Conservation (phyloP, 2,888 invertebrate species). For the Aproaerema taeniolella region DNA sequence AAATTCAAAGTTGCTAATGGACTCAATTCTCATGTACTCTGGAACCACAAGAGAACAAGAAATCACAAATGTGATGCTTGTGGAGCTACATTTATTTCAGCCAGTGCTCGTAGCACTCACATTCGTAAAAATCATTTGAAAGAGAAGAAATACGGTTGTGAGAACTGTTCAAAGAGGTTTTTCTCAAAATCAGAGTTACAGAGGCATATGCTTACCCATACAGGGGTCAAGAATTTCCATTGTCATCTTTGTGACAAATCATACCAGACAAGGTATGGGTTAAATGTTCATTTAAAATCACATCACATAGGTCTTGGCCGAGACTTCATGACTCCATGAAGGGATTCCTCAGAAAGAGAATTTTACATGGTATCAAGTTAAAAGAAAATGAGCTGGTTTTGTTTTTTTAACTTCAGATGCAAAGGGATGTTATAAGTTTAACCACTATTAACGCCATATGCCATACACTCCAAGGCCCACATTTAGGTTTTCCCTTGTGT, state of each 20-base stretch:
- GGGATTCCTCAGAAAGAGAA: no score
- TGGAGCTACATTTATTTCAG: slow-evolving; percentile 65
- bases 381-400: no score
- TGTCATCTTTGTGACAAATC: slow-evolving; percentile 69
- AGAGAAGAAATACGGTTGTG: slow-evolving; percentile 67
- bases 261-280: slow-evolving; percentile 66
- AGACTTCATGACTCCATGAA: slow-evolving; percentile 9
- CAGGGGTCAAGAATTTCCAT: slow-evolving; percentile 68
- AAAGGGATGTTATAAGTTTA: no score
- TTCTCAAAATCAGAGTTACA: slow-evolving; percentile 66
- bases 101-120: slow-evolving; percentile 64
- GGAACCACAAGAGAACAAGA: slow-evolving; percentile 67
- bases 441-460: no score
- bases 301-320: slow-evolving; percentile 45
- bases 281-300: slow-evolving; percentile 68
- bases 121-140: slow-evolving; percentile 66
- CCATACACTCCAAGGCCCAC: no score
- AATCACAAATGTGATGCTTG: slow-evolving; percentile 69
- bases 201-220: slow-evolving; percentile 63
- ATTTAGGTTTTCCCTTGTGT: no score
- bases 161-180: slow-evolving; percentile 62
- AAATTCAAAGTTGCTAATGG: slow-evolving; percentile 69
- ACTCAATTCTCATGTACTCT: slow-evolving; percentile 61
- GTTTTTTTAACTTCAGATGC: no score
- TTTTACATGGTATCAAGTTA: no score